phyloP scores from a whole-genome alignment of 1,140 invertebrate genomes.

The Hesperophylax magnus region DNA sequence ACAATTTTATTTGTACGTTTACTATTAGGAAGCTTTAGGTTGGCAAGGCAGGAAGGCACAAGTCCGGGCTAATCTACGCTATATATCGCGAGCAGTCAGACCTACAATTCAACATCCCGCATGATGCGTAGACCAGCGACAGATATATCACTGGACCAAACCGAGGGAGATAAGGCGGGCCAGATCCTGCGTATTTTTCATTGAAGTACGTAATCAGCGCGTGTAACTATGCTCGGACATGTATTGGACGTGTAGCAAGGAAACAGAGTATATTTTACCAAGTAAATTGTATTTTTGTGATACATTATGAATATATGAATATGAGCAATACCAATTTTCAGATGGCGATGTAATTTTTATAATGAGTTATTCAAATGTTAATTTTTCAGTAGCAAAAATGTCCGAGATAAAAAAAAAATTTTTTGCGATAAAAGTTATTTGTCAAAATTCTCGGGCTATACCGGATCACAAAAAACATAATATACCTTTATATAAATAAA shows the following conservation, averaged over 20 bases:
- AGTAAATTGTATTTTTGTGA: too few species aligned
- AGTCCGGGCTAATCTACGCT: conserved; percentile 10
- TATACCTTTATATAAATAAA: too few species aligned
- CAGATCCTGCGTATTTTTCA: conserved; percentile 4
- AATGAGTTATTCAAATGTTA: too few species aligned
- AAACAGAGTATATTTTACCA: too few species aligned
- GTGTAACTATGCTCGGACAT: neutral
- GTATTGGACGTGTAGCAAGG: neutral
- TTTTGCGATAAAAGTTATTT: too few species aligned
- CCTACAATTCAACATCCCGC: neutral
- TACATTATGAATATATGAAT: too few species aligned
- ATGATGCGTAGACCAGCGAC: neutral
- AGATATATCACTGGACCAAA: conserved; percentile 7
- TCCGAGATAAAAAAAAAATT: too few species aligned
- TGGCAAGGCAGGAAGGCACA: neutral
- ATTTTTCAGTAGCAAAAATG: too few species aligned
- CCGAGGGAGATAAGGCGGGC: neutral
- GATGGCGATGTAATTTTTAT: too few species aligned
- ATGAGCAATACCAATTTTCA: too few species aligned
- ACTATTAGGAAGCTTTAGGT: neutral
- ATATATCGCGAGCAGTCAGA: conserved; percentile 23
- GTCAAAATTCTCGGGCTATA: too few species aligned
- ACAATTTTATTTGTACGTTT: neutral
- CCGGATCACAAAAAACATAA: too few species aligned
- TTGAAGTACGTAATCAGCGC: neutral